Evolutionary conservation across 1,140 invertebrate genomes (phyloP).

Genomic region (Polypedilum vanderplanki): DNA sequence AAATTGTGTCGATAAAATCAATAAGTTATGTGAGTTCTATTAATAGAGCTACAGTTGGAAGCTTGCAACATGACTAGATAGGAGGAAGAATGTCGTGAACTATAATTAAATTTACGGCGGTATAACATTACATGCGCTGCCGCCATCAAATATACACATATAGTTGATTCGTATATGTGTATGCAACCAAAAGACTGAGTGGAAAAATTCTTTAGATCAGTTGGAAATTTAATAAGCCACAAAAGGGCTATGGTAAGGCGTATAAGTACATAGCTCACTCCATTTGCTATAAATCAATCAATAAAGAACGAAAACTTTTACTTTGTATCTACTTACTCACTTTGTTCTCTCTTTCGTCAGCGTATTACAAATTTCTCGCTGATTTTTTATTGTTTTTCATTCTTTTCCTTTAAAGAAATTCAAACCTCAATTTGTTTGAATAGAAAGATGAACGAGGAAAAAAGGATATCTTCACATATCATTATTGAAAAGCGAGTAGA

Average conservation of each 20-base stretch:
- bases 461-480: no score
- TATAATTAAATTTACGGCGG: background rate
- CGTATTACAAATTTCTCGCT: no score
- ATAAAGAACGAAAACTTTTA: background rate
- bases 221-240: constrained; percentile 19
- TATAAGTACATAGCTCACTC: background rate
- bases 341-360: no score
- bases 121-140: background rate
- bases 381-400: no score
- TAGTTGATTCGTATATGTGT: background rate
- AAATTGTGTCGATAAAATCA: constrained; percentile 5
- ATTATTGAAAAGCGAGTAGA: no score
- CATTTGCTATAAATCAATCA: constrained; percentile 11
- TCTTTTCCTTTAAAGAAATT: no score
- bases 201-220: background rate
- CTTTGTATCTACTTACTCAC: no score
- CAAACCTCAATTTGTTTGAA: no score
- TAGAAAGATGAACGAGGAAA: no score
- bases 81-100: background rate
- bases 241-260: background rate
- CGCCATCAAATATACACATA: background rate
- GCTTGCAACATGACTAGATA: background rate
- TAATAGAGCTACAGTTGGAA: background rate
- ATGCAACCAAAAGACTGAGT: background rate
- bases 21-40: background rate